A percentile compares a stretch with the other conserved stretches of the same genome.
phyloP scores from a whole-genome alignment of 2,888 invertebrate genomes.

The Leucophenga montana region DNA sequence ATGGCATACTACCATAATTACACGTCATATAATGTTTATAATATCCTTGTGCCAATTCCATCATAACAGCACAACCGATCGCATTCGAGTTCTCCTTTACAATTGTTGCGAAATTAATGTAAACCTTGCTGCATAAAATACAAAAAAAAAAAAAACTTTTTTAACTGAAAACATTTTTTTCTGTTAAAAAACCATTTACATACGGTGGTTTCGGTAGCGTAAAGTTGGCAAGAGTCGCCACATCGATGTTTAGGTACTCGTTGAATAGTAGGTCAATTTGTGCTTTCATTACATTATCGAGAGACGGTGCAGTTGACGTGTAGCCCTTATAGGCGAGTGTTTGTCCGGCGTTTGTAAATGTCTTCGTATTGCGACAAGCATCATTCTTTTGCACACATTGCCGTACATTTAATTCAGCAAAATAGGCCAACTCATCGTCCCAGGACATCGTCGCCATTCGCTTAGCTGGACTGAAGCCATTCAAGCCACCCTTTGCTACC shows the following conservation, averaged over 20 bases:
- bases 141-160: too few relatives aligned
- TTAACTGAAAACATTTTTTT: too few relatives aligned
- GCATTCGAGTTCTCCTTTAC: background rate
- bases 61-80: conserved; percentile 12
- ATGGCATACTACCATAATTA: background rate
- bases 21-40: conserved; percentile 4
- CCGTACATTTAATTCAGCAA: conserved; percentile 16
- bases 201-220: too few relatives aligned
- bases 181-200: too few relatives aligned
- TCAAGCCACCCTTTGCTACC: conserved; percentile 31
- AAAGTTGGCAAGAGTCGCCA: background rate
- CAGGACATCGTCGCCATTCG: conserved; percentile 22
- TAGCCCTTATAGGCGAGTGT: conserved; percentile 8
- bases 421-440: conserved; percentile 13
- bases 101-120: background rate
- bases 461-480: conserved; percentile 13
- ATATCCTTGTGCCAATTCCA: background rate
- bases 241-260: background rate
- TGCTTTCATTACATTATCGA: background rate
- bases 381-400: conserved; percentile 6
- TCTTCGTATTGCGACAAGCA: background rate
- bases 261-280: background rate
- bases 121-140: background rate
- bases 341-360: background rate
- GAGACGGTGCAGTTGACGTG: background rate